Base-by-base conservation (phyloP, 2,113 vertebrate species). In the Brienomyrus longianalis region DNA sequence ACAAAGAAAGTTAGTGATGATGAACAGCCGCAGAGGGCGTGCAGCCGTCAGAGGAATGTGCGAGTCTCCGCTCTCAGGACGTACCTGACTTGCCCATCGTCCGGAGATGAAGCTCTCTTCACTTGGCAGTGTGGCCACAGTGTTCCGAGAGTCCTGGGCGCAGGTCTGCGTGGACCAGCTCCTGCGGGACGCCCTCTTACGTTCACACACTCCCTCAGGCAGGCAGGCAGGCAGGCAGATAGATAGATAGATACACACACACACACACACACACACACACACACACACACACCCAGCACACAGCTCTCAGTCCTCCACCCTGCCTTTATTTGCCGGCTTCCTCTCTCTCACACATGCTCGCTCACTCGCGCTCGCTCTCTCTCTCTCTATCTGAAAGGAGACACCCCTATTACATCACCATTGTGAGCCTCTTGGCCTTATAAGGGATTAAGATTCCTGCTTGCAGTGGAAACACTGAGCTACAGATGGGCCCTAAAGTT, bases 31-130 rank as follows among this genome's bases (percentile, higher is more conserved):
- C 59, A 62, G 59, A 62, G 23, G 59, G 59, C 10, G 59, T 66
- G 59, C 52, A 1, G 39, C 39, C n/a, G 35, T 48, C 39, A n/a
- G 21, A 11, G 23, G 21, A 31, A 19, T n/a, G 48, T 47, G 31
- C 9, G 17, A 23, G 43, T 70, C 66, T 54, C 66, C 52, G 48
- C 91, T 90, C 90, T 35, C 3, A 35, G 23, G 9, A 74, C 94
- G 93, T 93, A 96, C 96, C 95, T 93, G 96, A 96, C 90, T 96
- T 96, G 54, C 96, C 96, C 96, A 96, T 96, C 89, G 89, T 93
- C 91, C 91, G 90, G 90, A 92, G 21, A 35, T 87, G 89, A 59
- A 89, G 62, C 88, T 87, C 45, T 86, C 86, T 50, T n/a, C 48
- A 48, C 84, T 83, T 50, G n/a, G 35, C 70, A 70, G 89, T 90